These are phyloP conservation scores for Bursaphelenchus okinawaensis DNA, from an alignment of 2,888 invertebrate species.

Conservation along the genomic window DNA sequence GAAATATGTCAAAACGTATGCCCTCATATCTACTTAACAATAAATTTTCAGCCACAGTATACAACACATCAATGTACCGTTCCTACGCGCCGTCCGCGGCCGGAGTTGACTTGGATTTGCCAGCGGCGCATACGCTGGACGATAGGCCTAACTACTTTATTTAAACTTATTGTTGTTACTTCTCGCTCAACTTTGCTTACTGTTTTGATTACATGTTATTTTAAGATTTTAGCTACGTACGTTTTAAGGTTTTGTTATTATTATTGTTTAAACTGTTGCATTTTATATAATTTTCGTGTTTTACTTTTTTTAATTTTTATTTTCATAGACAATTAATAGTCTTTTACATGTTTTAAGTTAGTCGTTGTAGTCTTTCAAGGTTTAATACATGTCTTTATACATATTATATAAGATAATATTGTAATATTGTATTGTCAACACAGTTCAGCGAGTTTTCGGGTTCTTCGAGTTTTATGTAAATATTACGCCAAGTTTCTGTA, in stretches of 20 bases:
- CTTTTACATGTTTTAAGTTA: neutral
- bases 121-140: conserved; percentile 50
- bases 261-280: neutral
- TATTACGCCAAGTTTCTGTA: neutral
- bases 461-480: neutral
- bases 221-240: neutral
- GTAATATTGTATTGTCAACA: too few relatives aligned
- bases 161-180: conserved; percentile 11
- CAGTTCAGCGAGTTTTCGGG: neutral
- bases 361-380: neutral
- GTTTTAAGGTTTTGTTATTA: neutral
- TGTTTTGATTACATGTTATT: neutral
- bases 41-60: conserved; percentile 44
- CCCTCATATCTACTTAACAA: too few relatives aligned
- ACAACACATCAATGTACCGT: conserved; percentile 34
- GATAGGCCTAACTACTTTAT: conserved; percentile 49
- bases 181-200: neutral
- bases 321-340: neutral
- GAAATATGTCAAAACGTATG: too few relatives aligned
- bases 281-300: too few relatives aligned
- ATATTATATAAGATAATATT: too few relatives aligned
- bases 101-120: conserved; percentile 44
- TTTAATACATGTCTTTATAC: neutral
- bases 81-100: conserved; percentile 46
- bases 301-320: neutral